These are phyloP conservation scores for Enteromius radiatus DNA, from an alignment of 2,797 vertebrate species.

Conservation along the genomic window DNA sequence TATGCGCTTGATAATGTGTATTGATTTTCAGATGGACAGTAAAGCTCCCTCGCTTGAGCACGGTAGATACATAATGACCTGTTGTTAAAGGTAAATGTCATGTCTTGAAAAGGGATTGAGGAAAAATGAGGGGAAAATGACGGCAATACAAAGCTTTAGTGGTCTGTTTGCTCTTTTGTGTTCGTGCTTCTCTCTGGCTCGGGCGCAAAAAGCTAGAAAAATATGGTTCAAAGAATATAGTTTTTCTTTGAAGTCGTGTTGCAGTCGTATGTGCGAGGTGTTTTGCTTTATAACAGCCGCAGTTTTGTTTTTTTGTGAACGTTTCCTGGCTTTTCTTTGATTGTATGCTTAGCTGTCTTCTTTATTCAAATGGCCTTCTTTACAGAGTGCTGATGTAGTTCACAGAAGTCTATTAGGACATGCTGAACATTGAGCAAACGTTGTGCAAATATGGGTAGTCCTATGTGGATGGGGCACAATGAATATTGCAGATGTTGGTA, in stretches of 20 bases:
- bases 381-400: background rate
- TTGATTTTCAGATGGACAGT: conserved; percentile 32
- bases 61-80: conserved; percentile 9
- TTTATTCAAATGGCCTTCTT: background rate
- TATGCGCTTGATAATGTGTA: conserved; percentile 21
- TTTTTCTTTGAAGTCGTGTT: background rate
- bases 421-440: background rate
- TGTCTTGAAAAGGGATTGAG: conserved; percentile 8
- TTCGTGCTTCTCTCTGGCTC: background rate
- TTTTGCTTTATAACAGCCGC: too few species aligned
- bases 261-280: background rate
- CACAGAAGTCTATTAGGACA: background rate
- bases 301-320: background rate
- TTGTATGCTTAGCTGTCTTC: background rate
- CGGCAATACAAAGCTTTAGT: background rate
- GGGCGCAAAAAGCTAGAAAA: background rate
- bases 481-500: background rate
- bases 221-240: background rate
- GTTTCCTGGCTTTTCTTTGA: background rate
- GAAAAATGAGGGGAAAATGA: conserved; percentile 17
- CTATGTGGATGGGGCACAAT: background rate
- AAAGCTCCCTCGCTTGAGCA: conserved; percentile 16
- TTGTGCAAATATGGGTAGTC: background rate
- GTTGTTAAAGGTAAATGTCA: conserved; percentile 38
- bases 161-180: background rate